Base-by-base conservation (phyloP, 2,888 invertebrate genomes). In the Oscheius sp. region DNA sequence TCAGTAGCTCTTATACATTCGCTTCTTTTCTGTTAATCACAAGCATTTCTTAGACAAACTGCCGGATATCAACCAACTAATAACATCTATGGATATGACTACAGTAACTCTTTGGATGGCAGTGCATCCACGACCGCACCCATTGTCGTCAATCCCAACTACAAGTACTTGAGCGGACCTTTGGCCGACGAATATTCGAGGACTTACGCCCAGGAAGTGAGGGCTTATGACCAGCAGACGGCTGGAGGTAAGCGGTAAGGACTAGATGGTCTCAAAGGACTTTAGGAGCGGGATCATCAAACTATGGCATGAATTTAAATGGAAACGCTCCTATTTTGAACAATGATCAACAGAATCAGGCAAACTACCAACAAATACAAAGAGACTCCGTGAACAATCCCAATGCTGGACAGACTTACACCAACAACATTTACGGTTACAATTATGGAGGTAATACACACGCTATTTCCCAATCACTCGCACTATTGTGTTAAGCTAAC, bases 11-110 rank as follows among this genome's bases (percentile, higher is more conserved):
- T 21, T 58, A 27, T 9, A 29, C 18, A 2, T 7, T 61, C 18
- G 43, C 53, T 52, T 53, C 46, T 52, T 46, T 66, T 66, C 46
- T 49, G 49, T 61, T 61, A 29, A 58, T 61, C 61, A 35, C 41
- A 16, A 6, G 25, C 41, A n/a, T 56, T 45, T 69, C 58, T 69
- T 55, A 69, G 69, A 56, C 70, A 70, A 61, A 70, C 70, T 13
- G 9, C 59, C 29, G 59, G 59, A 18, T 72, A 72, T 41, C 63
- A 61, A 18, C 72, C 72, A 18, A 72, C 72, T 21, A 64, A 72
- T 13, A 80, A 82, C 76, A 82, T 82, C 61, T 82, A 82, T 69
- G 81, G 81, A 2, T 79, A 79, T 59, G 63, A 77, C 63, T 79
- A 79, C 61, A 61, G 45, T 61, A 61, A 61, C 43, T 25, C 25